A percentile compares a stretch with the other conserved stretches of the same genome.
phyloP scores from a whole-genome alignment of 2,888 invertebrate species.

The Apoda limacodes region DNA sequence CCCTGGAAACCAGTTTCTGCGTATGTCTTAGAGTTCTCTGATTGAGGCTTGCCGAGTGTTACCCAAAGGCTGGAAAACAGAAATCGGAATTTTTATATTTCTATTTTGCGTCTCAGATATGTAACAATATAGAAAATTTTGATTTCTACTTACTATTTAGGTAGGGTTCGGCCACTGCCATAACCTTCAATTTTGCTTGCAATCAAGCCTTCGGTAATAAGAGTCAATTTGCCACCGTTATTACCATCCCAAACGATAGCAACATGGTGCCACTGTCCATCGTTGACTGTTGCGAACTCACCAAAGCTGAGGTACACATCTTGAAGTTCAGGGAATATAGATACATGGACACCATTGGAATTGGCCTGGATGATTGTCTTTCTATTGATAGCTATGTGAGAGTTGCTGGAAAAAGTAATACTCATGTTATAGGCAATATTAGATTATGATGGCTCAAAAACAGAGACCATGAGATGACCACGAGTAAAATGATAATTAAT shows the following conservation, averaged over 20 bases:
- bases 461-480: too few relatives aligned
- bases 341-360: slow-evolving; percentile 92
- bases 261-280: slow-evolving; percentile 97
- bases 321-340: slow-evolving; percentile 87
- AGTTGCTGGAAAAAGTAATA: slow-evolving; percentile 66
- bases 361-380: slow-evolving; percentile 91
- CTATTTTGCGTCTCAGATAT: slow-evolving; percentile 1
- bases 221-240: slow-evolving; percentile 85
- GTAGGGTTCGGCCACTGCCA: slow-evolving; percentile 82
- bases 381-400: slow-evolving; percentile 81
- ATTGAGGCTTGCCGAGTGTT: slow-evolving; percentile 89
- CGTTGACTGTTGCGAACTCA: slow-evolving; percentile 93
- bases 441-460: too few relatives aligned
- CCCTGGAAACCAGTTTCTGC: slow-evolving; percentile 96
- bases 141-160: slow-evolving; percentile 79
- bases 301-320: slow-evolving; percentile 92
- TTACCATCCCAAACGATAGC: slow-evolving; percentile 95
- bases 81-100: too few relatives aligned
- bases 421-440: too few relatives aligned
- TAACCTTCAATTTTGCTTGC: slow-evolving; percentile 93
- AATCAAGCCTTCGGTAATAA: slow-evolving; percentile 96
- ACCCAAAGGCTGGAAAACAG: slow-evolving; percentile 83
- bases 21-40: slow-evolving; percentile 83
- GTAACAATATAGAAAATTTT: neutral
- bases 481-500: too few relatives aligned